Base-by-base conservation (phyloP, 1,140 invertebrate genomes). In the Drosophila kanapiae region DNA sequence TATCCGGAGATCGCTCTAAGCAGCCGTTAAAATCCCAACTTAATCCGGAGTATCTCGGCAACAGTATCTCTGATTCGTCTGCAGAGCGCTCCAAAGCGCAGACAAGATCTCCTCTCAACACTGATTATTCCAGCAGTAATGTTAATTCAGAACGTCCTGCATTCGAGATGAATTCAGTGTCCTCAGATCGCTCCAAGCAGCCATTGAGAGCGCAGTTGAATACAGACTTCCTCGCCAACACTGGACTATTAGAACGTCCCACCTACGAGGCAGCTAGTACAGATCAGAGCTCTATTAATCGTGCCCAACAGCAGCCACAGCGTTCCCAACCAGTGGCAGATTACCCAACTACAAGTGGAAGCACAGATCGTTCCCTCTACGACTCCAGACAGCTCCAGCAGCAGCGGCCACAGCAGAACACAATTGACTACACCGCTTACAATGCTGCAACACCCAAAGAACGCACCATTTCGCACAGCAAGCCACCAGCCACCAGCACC, bases 361-460 rank as follows among this genome's bases (percentile, higher is more conserved):
- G 23, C 14, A 14, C 7, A 14, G 60, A 68, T 49, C 47, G 35
- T 16, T 35, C 47, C 6, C 7, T 18, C 9, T 43, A 43, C 16
- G 62, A 67, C n/a, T 8, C 49, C 38, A 38, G 61, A 6, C 27
- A 29, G 8, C 27, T 38, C 11, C 61, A 65, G 10, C 68, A 68
- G 16, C 60, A 71, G 38, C 72, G 49, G 1, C 58, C 59, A 14
- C 68, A 29, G 3, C 35, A 33, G 9, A 38, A 4, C 49, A 65
- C 60, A 14, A 18, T 37, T 45, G 42, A 67, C 33, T 65, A 64
- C 45, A 35, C 42, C 63, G 23, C 43, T 29, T 60, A 49, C 16
- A 59, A 51, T 29, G 45, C 38, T 33, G 48, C 61, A 56, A 35
- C 56, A 27, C 65, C 16, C 60, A 72, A 75, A 64, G 83, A 86